Evolutionary conservation across 2,797 vertebrate species (phyloP).

Genomic region (Melanotaenia parkinsoni): DNA sequence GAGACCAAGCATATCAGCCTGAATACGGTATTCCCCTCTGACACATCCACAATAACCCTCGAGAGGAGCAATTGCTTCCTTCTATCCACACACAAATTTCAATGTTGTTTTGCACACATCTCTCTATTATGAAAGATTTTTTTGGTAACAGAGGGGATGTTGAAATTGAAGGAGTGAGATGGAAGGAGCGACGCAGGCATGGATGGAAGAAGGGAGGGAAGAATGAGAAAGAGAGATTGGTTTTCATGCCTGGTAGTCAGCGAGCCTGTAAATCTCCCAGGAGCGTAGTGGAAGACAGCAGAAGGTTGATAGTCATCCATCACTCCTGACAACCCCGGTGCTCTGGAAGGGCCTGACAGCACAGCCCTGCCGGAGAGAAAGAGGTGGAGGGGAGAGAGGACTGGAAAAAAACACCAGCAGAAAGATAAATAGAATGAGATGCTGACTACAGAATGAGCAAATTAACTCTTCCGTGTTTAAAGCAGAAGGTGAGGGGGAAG

Average conservation of each 20-base stretch:
- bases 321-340: slow-evolving; percentile 94
- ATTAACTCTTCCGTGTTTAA: slow-evolving; percentile 90
- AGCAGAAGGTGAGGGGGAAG: slow-evolving; percentile 65
- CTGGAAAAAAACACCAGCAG: slow-evolving; percentile 49
- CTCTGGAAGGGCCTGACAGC: slow-evolving; percentile 91
- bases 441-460: slow-evolving; percentile 86
- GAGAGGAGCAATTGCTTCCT: slow-evolving; percentile 62
- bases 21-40: slow-evolving; percentile 54
- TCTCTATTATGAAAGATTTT: slow-evolving; percentile 72
- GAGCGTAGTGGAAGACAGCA: slow-evolving; percentile 93
- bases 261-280: slow-evolving; percentile 91
- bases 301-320: slow-evolving; percentile 97
- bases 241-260: slow-evolving; percentile 92
- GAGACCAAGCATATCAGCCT: slow-evolving; percentile 60
- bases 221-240: slow-evolving; percentile 87
- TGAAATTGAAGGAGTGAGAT: slow-evolving; percentile 77
- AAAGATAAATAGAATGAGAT: slow-evolving; percentile 88
- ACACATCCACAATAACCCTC: slow-evolving; percentile 73
- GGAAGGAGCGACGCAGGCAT: slow-evolving; percentile 72
- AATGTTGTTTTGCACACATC: slow-evolving; percentile 76
- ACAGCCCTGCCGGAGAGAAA: slow-evolving; percentile 73
- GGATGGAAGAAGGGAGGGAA: slow-evolving; percentile 75
- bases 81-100: slow-evolving; percentile 66
- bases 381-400: slow-evolving; percentile 61
- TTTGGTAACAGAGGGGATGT: slow-evolving; percentile 70